Evolutionary conservation across 2,797 vertebrate genomes (phyloP).

Genomic region (Acrocephalus scirpaceus): DNA sequence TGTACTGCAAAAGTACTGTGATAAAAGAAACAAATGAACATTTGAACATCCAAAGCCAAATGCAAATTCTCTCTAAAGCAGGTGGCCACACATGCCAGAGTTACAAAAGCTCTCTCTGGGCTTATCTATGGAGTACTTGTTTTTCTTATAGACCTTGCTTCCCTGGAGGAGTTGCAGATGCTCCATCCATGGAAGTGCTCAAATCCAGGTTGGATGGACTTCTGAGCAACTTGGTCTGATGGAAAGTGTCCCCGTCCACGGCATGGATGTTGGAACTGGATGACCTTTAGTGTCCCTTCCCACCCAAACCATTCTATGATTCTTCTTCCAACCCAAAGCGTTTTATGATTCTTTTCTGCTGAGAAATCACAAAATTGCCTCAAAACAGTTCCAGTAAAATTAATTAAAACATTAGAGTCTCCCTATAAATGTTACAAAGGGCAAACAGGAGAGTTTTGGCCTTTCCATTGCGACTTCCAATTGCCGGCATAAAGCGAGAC

Average conservation of each 20-base stretch:
- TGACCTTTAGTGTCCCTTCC: not conserved
- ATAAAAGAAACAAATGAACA: not conserved
- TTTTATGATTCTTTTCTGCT: not conserved
- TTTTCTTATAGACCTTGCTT: not conserved
- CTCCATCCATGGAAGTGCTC: not conserved
- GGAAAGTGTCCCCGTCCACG: not conserved
- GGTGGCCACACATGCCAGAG: not conserved
- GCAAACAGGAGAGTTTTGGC: not conserved
- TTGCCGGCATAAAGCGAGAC: not conserved
- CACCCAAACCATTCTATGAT: not conserved
- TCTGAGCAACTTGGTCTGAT: not conserved
- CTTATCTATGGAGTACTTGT: not conserved
- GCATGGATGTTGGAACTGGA: rapidly evolving
- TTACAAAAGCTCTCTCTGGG: not conserved
- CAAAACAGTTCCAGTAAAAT: not conserved
- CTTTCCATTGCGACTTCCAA: not conserved
- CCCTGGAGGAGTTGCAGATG: not conserved
- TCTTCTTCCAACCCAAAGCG: not conserved
- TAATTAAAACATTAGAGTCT: not conserved
- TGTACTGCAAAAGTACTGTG: not conserved
- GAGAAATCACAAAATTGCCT: not conserved
- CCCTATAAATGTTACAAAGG: not conserved
- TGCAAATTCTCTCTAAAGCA: not conserved
- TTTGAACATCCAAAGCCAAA: not conserved
- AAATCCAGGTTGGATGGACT: not conserved